Base-by-base conservation (phyloP, 2,797 vertebrate species). In the Pelodytes ibericus region DNA sequence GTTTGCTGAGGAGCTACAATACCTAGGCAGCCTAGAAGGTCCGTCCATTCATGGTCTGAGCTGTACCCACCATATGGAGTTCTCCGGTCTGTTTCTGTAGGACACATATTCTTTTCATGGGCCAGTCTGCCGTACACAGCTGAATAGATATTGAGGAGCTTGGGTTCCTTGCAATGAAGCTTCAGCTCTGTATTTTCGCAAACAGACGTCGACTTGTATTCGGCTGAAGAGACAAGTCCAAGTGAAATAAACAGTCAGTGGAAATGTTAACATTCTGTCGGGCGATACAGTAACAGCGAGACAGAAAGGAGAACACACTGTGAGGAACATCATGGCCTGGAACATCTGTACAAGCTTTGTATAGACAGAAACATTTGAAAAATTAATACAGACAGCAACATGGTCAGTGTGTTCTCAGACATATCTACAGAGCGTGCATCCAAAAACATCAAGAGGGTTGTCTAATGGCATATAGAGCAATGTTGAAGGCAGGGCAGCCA, bases 101-200 rank as follows among this genome's bases (percentile, higher is more conserved):
- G 85, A 84, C 97, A 99, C 83, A 85, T 18, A 33, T 91, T 84
- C 25, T 84, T 81, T 51, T 95, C 87, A 2, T 80, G 91, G 67
- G 89, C 86, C 79, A 84, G 80, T 77, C 95, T 88, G 51, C 97
- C 96, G 0, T 95, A 99, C 80, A 92, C 90, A 18, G 96, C 97
- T 3, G 94, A 94, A 44, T 99, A 99, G 91, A 99, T 95, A 87
- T 94, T 95, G 79, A 99, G 93, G 77, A 95, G 90, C 86, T 91
- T 95, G 80, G 95, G 94, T 69, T 93, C 88, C 71, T 95, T 95
- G 78, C 97, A 99, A 87, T 93, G 95, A 79, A 99, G 91, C 56
- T 90, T 87, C 91, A 99, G 82, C 73, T 89, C 91, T 79, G 93
- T 92, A 58, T 94, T 94, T 82, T 98, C 96, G 83, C 97, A 99